A percentile compares a stretch with the other conserved stretches of the same genome.
These are phyloP conservation scores for Nebria ingens DNA, from an alignment of 1,140 invertebrate genomes.

Conservation along the genomic window DNA sequence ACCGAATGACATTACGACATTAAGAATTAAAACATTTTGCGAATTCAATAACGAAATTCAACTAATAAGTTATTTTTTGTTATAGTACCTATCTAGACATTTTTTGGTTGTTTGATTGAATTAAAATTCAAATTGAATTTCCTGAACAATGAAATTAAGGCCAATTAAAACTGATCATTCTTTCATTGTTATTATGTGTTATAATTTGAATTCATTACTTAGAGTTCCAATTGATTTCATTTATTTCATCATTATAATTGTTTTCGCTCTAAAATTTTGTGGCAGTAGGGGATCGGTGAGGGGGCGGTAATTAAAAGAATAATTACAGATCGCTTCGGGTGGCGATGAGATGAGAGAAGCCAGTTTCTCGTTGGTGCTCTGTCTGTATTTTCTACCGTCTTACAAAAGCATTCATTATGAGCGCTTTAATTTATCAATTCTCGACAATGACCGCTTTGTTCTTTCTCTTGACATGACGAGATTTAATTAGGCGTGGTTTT, in stretches of 20 bases:
- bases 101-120: too few relatives aligned
- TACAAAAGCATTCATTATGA: conserved; percentile 1
- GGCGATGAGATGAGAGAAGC: neutral
- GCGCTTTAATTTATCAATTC: conserved; percentile 8
- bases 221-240: neutral
- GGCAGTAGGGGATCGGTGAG: too few relatives aligned
- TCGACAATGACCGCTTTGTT: conserved; percentile 9
- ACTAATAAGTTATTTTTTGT: too few relatives aligned
- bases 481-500: neutral
- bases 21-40: too few relatives aligned
- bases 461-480: neutral
- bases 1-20: too few relatives aligned
- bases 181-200: too few relatives aligned
- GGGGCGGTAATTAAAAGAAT: neutral
- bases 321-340: neutral
- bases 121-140: too few relatives aligned
- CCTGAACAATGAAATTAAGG: too few relatives aligned
- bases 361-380: too few relatives aligned
- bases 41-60: too few relatives aligned
- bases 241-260: conserved; percentile 1
- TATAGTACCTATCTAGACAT: too few relatives aligned
- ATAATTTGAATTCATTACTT: conserved; percentile 3
- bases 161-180: too few relatives aligned
- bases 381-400: neutral
- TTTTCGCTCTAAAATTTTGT: neutral